Conservation (phyloP, 2,797 vertebrate genomes). For the Acomys russatus region DNA sequence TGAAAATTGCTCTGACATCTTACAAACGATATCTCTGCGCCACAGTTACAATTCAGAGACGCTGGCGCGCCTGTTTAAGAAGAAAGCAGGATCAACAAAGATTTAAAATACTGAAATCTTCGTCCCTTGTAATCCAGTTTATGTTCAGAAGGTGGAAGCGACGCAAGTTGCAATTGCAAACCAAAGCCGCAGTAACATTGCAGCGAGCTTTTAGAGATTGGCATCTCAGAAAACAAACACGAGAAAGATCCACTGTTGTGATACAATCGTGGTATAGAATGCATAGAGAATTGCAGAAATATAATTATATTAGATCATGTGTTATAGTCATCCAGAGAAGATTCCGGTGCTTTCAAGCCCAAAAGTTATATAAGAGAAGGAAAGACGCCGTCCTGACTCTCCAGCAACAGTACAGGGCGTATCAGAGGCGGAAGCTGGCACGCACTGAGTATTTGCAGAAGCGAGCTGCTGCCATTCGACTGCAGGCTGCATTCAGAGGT, state of each 20-base stretch:
- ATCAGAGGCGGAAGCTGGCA: conserved; percentile 71
- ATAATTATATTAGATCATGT: conserved; percentile 84
- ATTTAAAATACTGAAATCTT: conserved; percentile 87
- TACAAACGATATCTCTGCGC: conserved; percentile 89
- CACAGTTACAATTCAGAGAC: conserved; percentile 89
- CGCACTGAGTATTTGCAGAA: conserved; percentile 81
- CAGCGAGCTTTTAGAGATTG: conserved; percentile 91
- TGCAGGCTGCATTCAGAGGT: conserved; percentile 87
- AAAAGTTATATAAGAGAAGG: conserved; percentile 72
- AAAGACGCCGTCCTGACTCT: conserved; percentile 80
- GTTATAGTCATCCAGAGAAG: conserved; percentile 92
- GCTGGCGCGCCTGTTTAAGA: conserved; percentile 85
- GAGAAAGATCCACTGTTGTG: conserved; percentile 88
- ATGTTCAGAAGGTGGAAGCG: conserved; percentile 91
- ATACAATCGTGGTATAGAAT: conserved; percentile 95
- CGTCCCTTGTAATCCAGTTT: conserved; percentile 89
- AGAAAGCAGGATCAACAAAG: conserved; percentile 85
- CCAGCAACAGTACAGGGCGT: conserved; percentile 86
- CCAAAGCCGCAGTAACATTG: conserved; percentile 88
- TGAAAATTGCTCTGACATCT: conserved; percentile 87
- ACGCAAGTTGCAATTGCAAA: conserved; percentile 84
- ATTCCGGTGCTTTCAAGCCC: conserved; percentile 85
- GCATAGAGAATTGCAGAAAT: conserved; percentile 87
- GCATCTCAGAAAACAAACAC: conserved; percentile 82
- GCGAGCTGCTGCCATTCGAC: conserved; percentile 75